These are phyloP conservation scores for Notolabrus celidotus DNA, from an alignment of 2,797 vertebrate genomes.

Conservation along the genomic window DNA sequence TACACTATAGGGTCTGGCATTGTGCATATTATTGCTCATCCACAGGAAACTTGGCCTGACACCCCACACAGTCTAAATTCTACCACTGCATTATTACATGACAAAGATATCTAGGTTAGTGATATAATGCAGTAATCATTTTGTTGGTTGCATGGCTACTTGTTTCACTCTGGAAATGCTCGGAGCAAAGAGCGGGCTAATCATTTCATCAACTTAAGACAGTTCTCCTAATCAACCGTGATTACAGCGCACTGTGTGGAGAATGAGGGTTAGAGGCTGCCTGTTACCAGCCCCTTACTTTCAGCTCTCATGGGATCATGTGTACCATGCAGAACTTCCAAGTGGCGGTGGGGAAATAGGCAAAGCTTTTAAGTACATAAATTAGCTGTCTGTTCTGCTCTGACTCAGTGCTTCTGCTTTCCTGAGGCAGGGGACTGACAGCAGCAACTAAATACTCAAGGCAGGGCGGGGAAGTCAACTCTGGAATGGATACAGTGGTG, in stretches of 20 bases:
- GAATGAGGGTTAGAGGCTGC: slow-evolving; percentile 49
- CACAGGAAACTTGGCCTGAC: slow-evolving; percentile 1
- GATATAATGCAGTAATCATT: slow-evolving; percentile 48
- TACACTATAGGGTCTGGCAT: not conserved
- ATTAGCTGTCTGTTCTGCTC: slow-evolving; percentile 62
- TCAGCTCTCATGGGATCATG: slow-evolving; percentile 51
- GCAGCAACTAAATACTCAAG: slow-evolving; percentile 55
- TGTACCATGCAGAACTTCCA: slow-evolving; percentile 51
- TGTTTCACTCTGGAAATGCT: slow-evolving; percentile 29
- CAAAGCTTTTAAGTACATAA: slow-evolving; percentile 70
- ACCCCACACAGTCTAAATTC: slow-evolving; percentile 29
- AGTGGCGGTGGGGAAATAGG: slow-evolving; percentile 24
- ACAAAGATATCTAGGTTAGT: slow-evolving; percentile 45
- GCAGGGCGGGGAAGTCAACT: slow-evolving; percentile 40
- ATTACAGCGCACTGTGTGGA: slow-evolving; percentile 22
- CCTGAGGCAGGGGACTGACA: slow-evolving; percentile 51
- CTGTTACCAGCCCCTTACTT: slow-evolving; percentile 44
- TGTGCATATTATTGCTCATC: not conserved
- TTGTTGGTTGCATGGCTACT: slow-evolving; percentile 11
- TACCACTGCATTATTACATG: slow-evolving; percentile 41
- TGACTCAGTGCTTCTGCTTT: slow-evolving; percentile 55
- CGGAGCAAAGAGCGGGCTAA: slow-evolving; percentile 42
- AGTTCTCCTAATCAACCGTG: slow-evolving; percentile 57
- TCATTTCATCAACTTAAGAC: slow-evolving; percentile 63
- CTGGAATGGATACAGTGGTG: slow-evolving; percentile 41